Conservation (phyloP, 2,113 vertebrate species). For the Macroglossus sobrinus region DNA sequence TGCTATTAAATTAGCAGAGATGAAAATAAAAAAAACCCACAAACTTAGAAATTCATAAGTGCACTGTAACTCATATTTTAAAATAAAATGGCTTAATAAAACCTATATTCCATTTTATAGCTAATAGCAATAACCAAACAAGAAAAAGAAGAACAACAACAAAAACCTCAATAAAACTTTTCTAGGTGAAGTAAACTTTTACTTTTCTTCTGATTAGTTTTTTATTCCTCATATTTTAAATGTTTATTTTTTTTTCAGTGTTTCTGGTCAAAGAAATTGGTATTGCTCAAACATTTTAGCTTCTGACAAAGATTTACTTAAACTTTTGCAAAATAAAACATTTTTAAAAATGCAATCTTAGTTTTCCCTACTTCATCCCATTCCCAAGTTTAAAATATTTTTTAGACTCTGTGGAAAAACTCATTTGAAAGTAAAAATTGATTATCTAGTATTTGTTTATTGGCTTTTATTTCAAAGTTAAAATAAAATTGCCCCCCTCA, state of each 20-base stretch:
- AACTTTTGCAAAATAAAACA: not conserved
- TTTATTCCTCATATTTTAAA: constrained; percentile 16
- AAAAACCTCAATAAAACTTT: not conserved
- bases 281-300: not conserved
- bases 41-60: constrained; percentile 10
- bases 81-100: too few relatives aligned
- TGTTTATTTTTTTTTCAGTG: not conserved
- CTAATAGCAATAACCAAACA: not conserved
- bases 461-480: constrained; percentile 38
- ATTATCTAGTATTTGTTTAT: constrained; percentile 5
- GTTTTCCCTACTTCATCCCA: not conserved
- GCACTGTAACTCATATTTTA: not conserved
- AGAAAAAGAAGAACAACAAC: not conserved
- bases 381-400: constrained; percentile 37
- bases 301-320: not conserved
- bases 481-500: constrained; percentile 15
- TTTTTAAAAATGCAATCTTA: not conserved
- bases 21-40: not conserved
- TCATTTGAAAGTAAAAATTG: constrained; percentile 1
- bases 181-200: not conserved
- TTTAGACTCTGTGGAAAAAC: constrained; percentile 8
- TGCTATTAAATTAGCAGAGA: not conserved
- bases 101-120: not conserved
- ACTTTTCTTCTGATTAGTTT: not conserved
- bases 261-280: not conserved